phyloP scores from a whole-genome alignment of 2,113 vertebrate genomes.

The Polyodon spathula region DNA sequence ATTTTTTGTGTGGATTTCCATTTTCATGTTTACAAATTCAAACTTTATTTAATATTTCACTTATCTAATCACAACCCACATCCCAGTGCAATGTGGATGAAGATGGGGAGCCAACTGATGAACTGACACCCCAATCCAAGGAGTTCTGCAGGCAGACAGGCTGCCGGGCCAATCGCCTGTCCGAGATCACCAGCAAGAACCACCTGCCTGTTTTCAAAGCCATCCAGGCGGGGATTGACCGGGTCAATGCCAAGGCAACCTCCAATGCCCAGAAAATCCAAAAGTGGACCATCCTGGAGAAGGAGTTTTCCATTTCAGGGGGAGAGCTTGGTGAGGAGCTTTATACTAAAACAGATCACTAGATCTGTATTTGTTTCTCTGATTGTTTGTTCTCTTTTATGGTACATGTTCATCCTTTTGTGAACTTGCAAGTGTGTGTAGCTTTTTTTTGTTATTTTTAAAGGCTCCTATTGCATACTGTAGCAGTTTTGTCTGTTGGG shows the following conservation, averaged over 20 bases:
- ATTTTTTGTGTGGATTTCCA: not conserved
- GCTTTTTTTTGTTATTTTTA: too few species aligned
- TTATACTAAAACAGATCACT: too few species aligned
- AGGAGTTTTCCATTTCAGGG: slow-evolving; percentile 52
- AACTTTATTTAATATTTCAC: not conserved
- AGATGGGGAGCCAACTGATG: slow-evolving; percentile 47
- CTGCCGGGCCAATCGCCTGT: slow-evolving; percentile 36
- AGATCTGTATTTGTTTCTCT: too few species aligned
- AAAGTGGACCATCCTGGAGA: slow-evolving; percentile 50
- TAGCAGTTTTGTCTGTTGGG: too few species aligned
- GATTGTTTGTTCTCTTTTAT: too few species aligned
- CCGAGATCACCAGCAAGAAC: slow-evolving; percentile 46
- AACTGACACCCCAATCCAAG: slow-evolving; percentile 42
- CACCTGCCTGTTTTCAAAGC: slow-evolving; percentile 50
- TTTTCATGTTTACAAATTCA: not conserved
- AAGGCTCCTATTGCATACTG: too few species aligned
- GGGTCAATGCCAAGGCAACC: slow-evolving; percentile 39
- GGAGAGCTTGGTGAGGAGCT: slow-evolving; percentile 57
- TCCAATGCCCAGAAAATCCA: slow-evolving; percentile 59
- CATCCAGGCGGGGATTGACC: slow-evolving; percentile 52
- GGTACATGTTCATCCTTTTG: too few species aligned
- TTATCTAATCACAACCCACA: not conserved
- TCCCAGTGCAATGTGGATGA: slow-evolving; percentile 48
- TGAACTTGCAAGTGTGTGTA: too few species aligned
- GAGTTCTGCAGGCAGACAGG: slow-evolving; percentile 36